Evolutionary conservation across 1,140 invertebrate species (phyloP), one percentile per base, ranked within the genome.

Genomic region (Tribolium madens): DNA sequence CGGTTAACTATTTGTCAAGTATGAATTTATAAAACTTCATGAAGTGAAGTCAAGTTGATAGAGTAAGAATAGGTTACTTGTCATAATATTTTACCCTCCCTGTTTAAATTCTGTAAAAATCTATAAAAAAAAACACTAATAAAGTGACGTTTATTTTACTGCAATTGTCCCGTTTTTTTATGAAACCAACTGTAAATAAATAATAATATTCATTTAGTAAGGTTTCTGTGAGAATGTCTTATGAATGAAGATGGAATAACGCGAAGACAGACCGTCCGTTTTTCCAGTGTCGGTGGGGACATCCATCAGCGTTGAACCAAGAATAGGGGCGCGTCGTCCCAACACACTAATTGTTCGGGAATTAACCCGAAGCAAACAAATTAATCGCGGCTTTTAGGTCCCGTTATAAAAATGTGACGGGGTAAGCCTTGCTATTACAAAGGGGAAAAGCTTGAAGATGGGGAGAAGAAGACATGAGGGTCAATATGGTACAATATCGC

Each of bases 371-470:
- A 80, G 81, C 83, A 84, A 84, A 83, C 81, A 84, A 84, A 83
- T 83, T 83, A 83, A 83, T 82, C 82, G 82, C 81, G 77, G 80
- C 80, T 83, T 83, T 82, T 81, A 76, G 71, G 72, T 72, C 78
- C 79, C 82, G 80, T 83, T 83, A 82, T 79, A 83, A 83, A 83
- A 83, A 83, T 83, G 78, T 83, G 82, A 83, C 82, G 82, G 73
- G 72, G 71, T 81, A 77, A 82, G 77, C 74, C 76, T 26, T 31
- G 50, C 68, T 68, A 64, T 68, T 68, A 75, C 53, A 42, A 68
- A 31, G 73, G 15, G 72, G 53, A 33, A 48, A 15, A 52, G 48
- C 69, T 31, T 36, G 73, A 64, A 75, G 68, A 70, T 57, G 21
- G 52, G 33, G 46, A 68, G 26, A 71, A 36, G 47, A 69, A 73